phyloP scores from a whole-genome alignment of 1,140 invertebrate species.

The Diuraphis noxia region DNA sequence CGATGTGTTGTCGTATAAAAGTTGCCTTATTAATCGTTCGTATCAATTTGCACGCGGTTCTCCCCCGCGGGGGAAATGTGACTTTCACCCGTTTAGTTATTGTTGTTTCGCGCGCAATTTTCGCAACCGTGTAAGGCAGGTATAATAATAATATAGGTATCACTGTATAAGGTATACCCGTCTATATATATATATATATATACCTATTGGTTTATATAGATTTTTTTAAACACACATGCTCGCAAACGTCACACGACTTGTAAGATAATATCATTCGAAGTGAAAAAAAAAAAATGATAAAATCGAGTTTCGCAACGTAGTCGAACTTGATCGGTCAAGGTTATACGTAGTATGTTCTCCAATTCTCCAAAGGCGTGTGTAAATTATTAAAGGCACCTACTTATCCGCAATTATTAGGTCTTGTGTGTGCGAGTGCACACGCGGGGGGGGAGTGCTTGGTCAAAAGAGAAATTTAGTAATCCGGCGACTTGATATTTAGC shows the following conservation, averaged over 20 bases:
- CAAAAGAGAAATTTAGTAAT: background rate
- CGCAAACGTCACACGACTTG: background rate
- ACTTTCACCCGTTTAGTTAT: constrained; percentile 2
- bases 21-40: background rate
- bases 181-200: too few relatives aligned
- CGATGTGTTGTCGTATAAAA: background rate
- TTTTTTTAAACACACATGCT: background rate
- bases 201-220: background rate
- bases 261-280: background rate
- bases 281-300: background rate
- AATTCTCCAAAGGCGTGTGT: background rate
- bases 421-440: background rate
- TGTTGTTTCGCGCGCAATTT: background rate
- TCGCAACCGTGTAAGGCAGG: background rate
- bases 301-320: background rate
- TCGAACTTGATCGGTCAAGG: background rate
- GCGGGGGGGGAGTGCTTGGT: too few relatives aligned
- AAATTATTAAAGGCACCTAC: too few relatives aligned
- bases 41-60: background rate
- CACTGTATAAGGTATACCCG: too few relatives aligned
- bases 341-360: background rate
- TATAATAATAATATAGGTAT: too few relatives aligned
- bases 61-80: background rate
- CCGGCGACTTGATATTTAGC: background rate
- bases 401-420: background rate